These are phyloP conservation scores for Tetragnatha montana DNA, from an alignment of 2,888 invertebrate genomes.

Conservation along the genomic window DNA sequence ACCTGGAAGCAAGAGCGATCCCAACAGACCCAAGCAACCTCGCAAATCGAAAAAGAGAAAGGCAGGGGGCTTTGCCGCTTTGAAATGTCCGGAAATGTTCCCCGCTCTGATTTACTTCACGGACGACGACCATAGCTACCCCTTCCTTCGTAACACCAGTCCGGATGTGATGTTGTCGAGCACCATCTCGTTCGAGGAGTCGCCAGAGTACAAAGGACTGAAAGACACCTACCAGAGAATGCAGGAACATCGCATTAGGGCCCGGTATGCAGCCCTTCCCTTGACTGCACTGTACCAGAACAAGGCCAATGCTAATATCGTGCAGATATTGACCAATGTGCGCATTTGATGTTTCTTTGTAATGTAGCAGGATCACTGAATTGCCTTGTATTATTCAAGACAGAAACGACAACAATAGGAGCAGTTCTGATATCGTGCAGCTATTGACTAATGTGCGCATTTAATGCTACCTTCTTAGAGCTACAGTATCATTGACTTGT, in stretches of 20 bases:
- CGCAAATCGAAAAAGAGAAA: conserved; percentile 8
- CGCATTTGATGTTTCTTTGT: not conserved
- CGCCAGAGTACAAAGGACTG: conserved; percentile 40
- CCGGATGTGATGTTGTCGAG: conserved; percentile 56
- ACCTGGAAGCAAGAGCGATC: conserved; percentile 41
- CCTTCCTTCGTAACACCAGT: conserved; percentile 55
- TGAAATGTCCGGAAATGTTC: conserved; percentile 46
- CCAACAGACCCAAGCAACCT: conserved; percentile 7
- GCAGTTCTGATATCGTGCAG: not conserved
- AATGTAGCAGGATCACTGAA: no score
- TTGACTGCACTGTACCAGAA: not conserved
- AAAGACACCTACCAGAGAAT: conserved; percentile 27
- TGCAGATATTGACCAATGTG: not conserved
- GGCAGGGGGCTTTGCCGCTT: not conserved
- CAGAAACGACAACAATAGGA: not conserved
- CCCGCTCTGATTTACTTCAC: conserved; percentile 28
- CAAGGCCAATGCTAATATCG: not conserved
- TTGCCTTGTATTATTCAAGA: no score
- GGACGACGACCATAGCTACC: conserved; percentile 30
- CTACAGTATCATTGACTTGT: no score
- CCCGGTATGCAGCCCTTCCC: not conserved
- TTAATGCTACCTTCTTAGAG: not conserved
- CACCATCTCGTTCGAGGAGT: conserved; percentile 52
- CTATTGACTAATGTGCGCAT: not conserved
- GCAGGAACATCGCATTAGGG: not conserved